Conservation (phyloP, 2,113 vertebrate genomes). For the Sclerurus mexicanus region DNA sequence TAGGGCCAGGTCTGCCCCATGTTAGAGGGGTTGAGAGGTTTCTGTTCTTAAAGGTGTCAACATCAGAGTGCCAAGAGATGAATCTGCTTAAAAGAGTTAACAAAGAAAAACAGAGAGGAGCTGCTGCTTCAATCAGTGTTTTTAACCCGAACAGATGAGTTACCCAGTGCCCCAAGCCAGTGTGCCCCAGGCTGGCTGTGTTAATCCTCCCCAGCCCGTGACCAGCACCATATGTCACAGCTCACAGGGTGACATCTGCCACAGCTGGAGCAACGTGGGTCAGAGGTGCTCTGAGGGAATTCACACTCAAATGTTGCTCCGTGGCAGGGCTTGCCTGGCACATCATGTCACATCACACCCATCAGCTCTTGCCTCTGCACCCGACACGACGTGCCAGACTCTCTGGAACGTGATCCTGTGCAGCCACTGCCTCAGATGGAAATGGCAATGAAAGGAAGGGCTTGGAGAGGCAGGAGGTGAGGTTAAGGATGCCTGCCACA, state of each 20-base stretch:
- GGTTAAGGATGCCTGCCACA: neutral
- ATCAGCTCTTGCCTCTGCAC: neutral
- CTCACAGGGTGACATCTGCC: neutral
- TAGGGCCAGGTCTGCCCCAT: neutral
- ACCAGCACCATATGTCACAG: accelerated
- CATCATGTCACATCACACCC: accelerated
- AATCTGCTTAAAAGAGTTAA: neutral
- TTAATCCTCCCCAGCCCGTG: neutral
- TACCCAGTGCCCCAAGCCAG: neutral
- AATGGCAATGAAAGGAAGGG: neutral
- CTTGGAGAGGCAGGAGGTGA: neutral
- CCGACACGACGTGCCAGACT: accelerated
- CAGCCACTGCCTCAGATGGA: neutral
- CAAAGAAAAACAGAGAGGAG: neutral
- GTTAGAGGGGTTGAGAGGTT: neutral
- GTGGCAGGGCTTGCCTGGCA: neutral
- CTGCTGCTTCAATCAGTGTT: neutral
- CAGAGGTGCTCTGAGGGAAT: neutral
- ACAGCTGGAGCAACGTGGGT: neutral
- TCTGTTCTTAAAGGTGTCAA: neutral
- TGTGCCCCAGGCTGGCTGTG: neutral
- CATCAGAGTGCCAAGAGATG: neutral
- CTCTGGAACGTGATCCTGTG: neutral
- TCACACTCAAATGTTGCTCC: accelerated
- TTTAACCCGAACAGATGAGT: neutral